Conservation (phyloP, 2,797 vertebrate species). For the Monodelphis domestica region DNA sequence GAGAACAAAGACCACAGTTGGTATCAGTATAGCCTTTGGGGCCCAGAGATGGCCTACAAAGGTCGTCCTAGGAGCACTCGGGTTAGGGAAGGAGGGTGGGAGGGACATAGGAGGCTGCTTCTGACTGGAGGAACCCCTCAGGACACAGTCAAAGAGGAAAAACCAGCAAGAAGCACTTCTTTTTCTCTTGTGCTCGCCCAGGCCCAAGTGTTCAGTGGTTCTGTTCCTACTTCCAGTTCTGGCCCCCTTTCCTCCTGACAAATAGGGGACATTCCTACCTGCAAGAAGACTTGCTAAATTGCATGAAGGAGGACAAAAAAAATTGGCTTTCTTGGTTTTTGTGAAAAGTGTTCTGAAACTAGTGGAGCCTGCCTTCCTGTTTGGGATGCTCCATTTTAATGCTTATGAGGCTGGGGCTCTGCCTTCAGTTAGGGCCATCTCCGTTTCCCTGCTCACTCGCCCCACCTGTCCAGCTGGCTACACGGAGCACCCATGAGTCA, state of each 20-base stretch:
- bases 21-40: constrained; percentile 14
- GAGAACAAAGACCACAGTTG: constrained; percentile 63
- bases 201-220: not conserved
- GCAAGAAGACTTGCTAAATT: not conserved
- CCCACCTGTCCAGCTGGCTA: not conserved
- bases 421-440: not conserved
- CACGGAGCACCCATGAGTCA: not conserved
- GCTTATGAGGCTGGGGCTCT: not conserved
- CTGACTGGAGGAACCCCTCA: not conserved
- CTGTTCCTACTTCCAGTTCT: not conserved
- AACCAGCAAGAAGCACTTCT: not conserved
- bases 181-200: not conserved
- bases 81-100: not conserved
- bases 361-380: not conserved
- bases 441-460: not conserved
- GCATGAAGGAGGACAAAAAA: not conserved
- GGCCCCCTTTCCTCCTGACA: not conserved
- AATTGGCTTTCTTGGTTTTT: not conserved
- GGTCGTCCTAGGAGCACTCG: not conserved
- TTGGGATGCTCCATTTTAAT: not conserved
- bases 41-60: not conserved
- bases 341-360: not conserved
- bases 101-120: not conserved
- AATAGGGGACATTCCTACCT: not conserved
- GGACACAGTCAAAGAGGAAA: not conserved